These are phyloP conservation scores for Epinephelus awoara DNA, from an alignment of 2,797 vertebrate genomes.

Conservation along the genomic window DNA sequence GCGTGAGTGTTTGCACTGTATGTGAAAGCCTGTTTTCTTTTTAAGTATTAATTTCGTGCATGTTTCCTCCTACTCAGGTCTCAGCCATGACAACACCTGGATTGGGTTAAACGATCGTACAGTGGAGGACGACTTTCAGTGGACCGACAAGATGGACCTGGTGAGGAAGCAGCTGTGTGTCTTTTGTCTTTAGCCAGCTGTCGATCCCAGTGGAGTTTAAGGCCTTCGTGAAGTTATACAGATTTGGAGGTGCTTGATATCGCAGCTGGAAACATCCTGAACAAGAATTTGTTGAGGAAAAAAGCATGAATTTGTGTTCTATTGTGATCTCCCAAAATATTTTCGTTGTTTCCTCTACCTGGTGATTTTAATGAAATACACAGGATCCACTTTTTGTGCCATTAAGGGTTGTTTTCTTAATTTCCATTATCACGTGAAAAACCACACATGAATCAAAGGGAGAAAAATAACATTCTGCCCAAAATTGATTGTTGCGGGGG, in stretches of 20 bases:
- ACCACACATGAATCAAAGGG: neutral
- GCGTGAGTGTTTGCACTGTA: neutral
- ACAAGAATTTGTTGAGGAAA: neutral
- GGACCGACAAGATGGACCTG: conserved; percentile 95
- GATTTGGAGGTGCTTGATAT: neutral
- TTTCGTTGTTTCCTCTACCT: neutral
- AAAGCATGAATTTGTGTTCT: conserved; percentile 11
- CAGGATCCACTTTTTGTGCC: conserved; percentile 2
- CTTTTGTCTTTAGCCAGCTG: neutral
- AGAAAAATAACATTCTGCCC: neutral
- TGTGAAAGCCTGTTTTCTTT: neutral
- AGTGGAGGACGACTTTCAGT: conserved; percentile 98
- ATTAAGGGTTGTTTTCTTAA: neutral
- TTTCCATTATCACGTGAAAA: conserved; percentile 1
- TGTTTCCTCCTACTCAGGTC: conserved; percentile 80
- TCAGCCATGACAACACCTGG: conserved; percentile 97
- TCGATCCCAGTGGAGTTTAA: neutral
- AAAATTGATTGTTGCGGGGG: neutral
- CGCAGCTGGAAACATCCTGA: conserved; percentile 4
- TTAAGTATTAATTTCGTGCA: neutral
- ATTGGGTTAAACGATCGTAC: conserved; percentile 96
- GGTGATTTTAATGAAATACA: conserved; percentile 11
- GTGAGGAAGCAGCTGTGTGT: conserved; percentile 79
- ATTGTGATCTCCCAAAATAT: conserved; percentile 10
- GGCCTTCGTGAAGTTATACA: neutral